These are phyloP conservation scores for Drosophila varians DNA, from an alignment of 1,140 invertebrate genomes.

Conservation along the genomic window DNA sequence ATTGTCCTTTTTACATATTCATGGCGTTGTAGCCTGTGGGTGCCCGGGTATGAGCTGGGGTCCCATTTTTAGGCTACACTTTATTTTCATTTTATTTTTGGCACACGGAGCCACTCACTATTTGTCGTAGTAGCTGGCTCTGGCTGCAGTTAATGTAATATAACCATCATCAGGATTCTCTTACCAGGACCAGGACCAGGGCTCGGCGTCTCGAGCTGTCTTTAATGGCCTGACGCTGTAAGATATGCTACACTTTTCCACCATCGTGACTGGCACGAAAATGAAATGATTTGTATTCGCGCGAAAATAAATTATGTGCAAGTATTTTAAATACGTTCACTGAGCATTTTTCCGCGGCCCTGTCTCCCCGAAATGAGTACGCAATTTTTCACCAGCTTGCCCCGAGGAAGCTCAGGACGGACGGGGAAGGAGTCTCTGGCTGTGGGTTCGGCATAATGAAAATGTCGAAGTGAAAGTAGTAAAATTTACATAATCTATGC, in stretches of 20 bases:
- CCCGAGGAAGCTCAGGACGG: not conserved
- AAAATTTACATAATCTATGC: conserved; percentile 81
- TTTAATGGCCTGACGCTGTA: conserved; percentile 60
- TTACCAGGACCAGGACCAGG: not conserved
- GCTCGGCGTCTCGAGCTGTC: not conserved
- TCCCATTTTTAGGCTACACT: conserved; percentile 58
- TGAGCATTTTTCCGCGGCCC: conserved; percentile 40
- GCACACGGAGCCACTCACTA: conserved; percentile 69
- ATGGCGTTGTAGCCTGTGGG: conserved; percentile 47
- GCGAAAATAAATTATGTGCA: conserved; percentile 81
- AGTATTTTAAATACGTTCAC: conserved; percentile 78
- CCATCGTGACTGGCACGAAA: conserved; percentile 73
- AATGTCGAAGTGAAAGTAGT: conserved; percentile 82
- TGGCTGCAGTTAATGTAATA: conserved; percentile 75
- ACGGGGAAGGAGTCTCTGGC: conserved; percentile 31
- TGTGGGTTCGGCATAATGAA: conserved; percentile 66
- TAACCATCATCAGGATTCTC: conserved; percentile 66
- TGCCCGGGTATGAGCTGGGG: not conserved
- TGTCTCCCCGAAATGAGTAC: conserved; percentile 51
- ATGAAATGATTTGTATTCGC: conserved; percentile 81
- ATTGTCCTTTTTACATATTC: conserved; percentile 62
- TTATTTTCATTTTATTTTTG: conserved; percentile 78
- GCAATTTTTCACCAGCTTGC: conserved; percentile 64
- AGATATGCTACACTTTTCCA: conserved; percentile 71
- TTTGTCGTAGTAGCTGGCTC: conserved; percentile 45